phyloP scores from a whole-genome alignment of 2,888 invertebrate species.

The Meta bourneti region DNA sequence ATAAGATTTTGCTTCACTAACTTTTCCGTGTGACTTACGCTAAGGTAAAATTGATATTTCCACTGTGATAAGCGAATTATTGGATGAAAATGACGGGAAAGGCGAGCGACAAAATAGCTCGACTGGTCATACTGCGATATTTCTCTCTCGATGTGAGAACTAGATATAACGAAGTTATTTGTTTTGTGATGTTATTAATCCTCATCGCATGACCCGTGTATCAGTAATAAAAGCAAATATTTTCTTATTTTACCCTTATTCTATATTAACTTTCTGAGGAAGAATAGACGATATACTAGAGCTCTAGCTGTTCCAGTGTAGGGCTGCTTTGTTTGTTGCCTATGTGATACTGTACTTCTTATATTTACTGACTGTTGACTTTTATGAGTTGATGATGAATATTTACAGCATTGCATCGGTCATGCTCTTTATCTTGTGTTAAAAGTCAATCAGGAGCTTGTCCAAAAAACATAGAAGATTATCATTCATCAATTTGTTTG shows the following conservation, averaged over 20 bases:
- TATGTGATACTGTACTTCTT: too few relatives aligned
- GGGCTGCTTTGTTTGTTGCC: too few relatives aligned
- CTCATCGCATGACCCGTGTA: neutral
- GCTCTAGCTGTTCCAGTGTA: too few relatives aligned
- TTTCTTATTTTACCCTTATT: neutral
- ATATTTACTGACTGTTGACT: too few relatives aligned
- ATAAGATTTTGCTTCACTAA: slow-evolving; percentile 53
- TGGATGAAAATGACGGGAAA: neutral
- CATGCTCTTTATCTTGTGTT: too few relatives aligned
- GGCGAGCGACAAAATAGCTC: neutral
- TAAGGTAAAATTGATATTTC: slow-evolving; percentile 62
- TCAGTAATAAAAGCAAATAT: neutral
- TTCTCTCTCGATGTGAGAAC: neutral
- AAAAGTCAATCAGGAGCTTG: too few relatives aligned
- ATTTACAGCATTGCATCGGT: too few relatives aligned
- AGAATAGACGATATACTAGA: neutral
- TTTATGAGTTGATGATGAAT: too few relatives aligned
- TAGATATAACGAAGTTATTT: neutral
- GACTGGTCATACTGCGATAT: neutral
- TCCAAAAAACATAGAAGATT: too few relatives aligned
- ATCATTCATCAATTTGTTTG: too few relatives aligned
- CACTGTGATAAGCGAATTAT: slow-evolving; percentile 19
- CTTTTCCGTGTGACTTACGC: slow-evolving; percentile 50
- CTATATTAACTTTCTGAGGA: neutral
- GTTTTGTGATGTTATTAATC: neutral